These are phyloP conservation scores for Rhopalosiphum padi DNA, from an alignment of 1,140 invertebrate species.

Conservation along the genomic window DNA sequence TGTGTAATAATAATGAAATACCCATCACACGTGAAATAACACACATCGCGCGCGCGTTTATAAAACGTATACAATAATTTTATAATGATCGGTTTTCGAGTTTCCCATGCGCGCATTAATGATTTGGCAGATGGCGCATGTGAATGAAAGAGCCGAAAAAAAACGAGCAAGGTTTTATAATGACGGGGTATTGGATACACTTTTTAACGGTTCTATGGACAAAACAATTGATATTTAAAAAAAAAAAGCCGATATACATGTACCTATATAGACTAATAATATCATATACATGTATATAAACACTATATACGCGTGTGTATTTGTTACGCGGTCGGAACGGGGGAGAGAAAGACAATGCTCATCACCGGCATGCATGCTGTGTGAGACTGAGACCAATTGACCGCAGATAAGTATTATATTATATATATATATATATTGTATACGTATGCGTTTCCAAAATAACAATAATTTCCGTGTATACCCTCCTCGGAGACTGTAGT, in stretches of 20 bases:
- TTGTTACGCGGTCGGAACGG: background rate
- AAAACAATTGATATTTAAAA: constrained; percentile 48
- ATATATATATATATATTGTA: background rate
- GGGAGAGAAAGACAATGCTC: constrained; percentile 27
- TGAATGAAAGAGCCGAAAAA: constrained; percentile 50
- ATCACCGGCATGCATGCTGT: background rate
- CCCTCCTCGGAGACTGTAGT: background rate
- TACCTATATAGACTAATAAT: background rate
- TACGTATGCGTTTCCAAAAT: background rate
- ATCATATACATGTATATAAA: background rate
- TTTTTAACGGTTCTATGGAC: constrained; percentile 38
- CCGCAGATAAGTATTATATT: background rate
- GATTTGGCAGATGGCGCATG: constrained; percentile 56
- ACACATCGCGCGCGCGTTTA: background rate
- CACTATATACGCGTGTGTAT: background rate
- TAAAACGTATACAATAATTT: constrained; percentile 34
- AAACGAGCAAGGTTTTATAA: constrained; percentile 16
- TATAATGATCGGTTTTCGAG: constrained; percentile 56
- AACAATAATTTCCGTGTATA: background rate
- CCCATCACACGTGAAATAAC: background rate
- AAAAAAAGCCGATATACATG: background rate
- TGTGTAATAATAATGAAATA: background rate
- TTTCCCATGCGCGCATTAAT: constrained; percentile 51
- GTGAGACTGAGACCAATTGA: constrained; percentile 22
- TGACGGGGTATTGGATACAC: constrained; percentile 41